Percentiles rank a stretch among this genome's conserved stretches.
These are phyloP conservation scores for Beroe forskalii DNA, from an alignment of 37 sponge, comb jelly and placozoan species.

Conservation along the genomic window DNA sequence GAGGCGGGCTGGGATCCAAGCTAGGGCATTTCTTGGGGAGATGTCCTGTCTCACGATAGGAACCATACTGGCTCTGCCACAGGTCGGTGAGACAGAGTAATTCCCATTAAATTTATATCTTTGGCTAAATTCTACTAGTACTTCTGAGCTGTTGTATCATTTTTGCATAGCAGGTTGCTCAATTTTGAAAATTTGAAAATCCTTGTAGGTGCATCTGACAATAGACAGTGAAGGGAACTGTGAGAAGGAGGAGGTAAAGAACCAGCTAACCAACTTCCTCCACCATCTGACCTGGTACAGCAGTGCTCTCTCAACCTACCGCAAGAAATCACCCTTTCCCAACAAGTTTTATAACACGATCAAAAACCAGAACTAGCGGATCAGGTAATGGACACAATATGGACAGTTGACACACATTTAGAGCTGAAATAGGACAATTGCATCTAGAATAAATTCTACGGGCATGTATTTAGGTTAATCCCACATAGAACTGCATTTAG, in stretches of 20 bases:
- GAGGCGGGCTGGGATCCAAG: constrained; percentile 17
- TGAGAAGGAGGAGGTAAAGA: neutral
- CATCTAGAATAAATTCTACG: too few relatives aligned
- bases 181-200: too few relatives aligned
- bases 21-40: constrained; percentile 56
- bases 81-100: constrained; percentile 6
- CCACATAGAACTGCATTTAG: too few relatives aligned
- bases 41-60: constrained; percentile 54
- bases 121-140: too few relatives aligned
- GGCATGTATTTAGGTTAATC: too few relatives aligned
- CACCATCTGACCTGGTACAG: constrained; percentile 20
- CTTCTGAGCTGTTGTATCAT: too few relatives aligned
- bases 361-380: neutral
- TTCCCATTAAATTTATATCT: too few relatives aligned
- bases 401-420: too few relatives aligned
- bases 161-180: too few relatives aligned
- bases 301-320: constrained; percentile 17
- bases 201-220: constrained; percentile 47
- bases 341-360: neutral
- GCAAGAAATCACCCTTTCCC: neutral
- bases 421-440: too few relatives aligned
- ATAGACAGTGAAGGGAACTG: constrained; percentile 38
- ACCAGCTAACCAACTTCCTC: neutral
- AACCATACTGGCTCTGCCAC: constrained; percentile 42
- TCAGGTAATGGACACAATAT: too few relatives aligned